Conservation (phyloP, 2,797 vertebrate species). For the Microchirus variegatus region DNA sequence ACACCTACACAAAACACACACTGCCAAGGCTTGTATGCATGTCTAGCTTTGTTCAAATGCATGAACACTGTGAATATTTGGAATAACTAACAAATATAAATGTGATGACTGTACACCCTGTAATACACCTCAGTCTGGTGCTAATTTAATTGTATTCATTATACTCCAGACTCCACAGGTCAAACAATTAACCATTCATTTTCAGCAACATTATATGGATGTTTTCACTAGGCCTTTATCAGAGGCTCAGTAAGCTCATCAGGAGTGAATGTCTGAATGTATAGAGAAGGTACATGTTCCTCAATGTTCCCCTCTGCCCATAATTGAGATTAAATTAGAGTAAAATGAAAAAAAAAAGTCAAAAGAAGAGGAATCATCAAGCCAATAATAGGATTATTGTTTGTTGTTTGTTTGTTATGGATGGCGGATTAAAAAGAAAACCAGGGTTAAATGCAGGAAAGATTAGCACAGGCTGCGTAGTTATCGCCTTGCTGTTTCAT, state of each 20-base stretch:
- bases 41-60: conserved; percentile 34
- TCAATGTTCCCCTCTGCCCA: conserved; percentile 50
- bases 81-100: conserved; percentile 30
- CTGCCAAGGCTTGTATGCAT: conserved; percentile 11
- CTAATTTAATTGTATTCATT: conserved; percentile 65
- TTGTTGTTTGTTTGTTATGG: conserved; percentile 83
- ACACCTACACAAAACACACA: conserved; percentile 25
- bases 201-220: conserved; percentile 44
- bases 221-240: conserved; percentile 53
- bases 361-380: conserved; percentile 72
- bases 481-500: conserved; percentile 79
- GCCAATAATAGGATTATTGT: conserved; percentile 83
- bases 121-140: conserved; percentile 37
- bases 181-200: conserved; percentile 55
- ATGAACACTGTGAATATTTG: conserved; percentile 18
- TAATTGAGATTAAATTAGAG: conserved; percentile 78
- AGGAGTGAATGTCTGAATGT: conserved; percentile 47
- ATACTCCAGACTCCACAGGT: conserved; percentile 31
- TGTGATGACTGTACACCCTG: neutral
- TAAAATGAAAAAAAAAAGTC: conserved; percentile 57
- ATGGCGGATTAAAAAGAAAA: conserved; percentile 82
- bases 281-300: conserved; percentile 52
- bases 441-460: conserved; percentile 79
- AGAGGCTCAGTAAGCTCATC: conserved; percentile 48
- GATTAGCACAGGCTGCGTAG: conserved; percentile 77